Evolutionary conservation across 1,140 invertebrate species (phyloP).

Genomic region (Papilio polytes): DNA sequence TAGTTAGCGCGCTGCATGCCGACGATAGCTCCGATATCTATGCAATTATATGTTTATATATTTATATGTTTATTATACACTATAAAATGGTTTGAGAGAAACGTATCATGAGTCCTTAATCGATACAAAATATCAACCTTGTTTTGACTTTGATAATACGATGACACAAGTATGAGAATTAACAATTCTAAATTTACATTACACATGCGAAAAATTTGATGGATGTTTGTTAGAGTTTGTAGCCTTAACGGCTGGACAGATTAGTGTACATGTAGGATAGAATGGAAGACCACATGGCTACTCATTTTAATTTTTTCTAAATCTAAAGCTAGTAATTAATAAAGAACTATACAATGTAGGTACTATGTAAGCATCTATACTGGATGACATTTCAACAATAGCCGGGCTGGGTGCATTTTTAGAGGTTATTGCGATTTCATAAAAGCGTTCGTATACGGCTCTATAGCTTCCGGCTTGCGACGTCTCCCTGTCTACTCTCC

Average conservation of each 20-base stretch:
- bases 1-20: slow-evolving; percentile 18
- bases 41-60: slow-evolving; percentile 28
- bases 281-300: too few relatives aligned
- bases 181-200: not conserved
- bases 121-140: not conserved
- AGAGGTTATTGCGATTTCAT: not conserved
- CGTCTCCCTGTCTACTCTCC: slow-evolving; percentile 33
- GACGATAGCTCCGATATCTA: slow-evolving; percentile 10
- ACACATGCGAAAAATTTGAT: not conserved
- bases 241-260: too few relatives aligned
- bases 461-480: slow-evolving; percentile 18
- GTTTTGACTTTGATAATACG: not conserved
- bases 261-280: too few relatives aligned
- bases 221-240: too few relatives aligned
- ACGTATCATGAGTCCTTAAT: not conserved
- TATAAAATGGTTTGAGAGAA: not conserved
- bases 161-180: not conserved
- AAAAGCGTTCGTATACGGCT: not conserved
- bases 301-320: too few relatives aligned
- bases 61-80: too few relatives aligned
- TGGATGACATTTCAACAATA: not conserved
- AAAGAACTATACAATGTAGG: too few relatives aligned
- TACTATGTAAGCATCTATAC: not conserved
- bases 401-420: not conserved
- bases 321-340: too few relatives aligned